Percentiles rank a stretch among this genome's conserved stretches.
phyloP scores from a whole-genome alignment of 2,888 invertebrate genomes.

The Eristalis arbustorum region DNA sequence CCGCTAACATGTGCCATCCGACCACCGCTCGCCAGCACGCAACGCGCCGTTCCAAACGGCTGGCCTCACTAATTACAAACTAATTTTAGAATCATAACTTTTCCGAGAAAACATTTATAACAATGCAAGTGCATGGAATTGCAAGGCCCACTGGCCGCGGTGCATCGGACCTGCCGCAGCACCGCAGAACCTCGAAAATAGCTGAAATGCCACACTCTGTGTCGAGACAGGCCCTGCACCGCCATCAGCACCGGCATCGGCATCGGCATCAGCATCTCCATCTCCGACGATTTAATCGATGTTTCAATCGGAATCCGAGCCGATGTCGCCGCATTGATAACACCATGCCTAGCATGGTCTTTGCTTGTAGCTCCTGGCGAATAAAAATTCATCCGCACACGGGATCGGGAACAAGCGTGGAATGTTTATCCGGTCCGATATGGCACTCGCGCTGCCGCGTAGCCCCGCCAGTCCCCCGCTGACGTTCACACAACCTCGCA shows the following conservation, averaged over 20 bases:
- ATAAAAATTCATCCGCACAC: constrained; percentile 53
- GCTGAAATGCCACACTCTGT: constrained; percentile 64
- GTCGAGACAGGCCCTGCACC: constrained; percentile 59
- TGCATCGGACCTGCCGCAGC: constrained; percentile 4
- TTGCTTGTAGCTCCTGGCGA: constrained; percentile 51
- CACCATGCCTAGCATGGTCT: constrained; percentile 68
- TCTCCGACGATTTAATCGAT: constrained; percentile 65
- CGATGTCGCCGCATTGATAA: constrained; percentile 68
- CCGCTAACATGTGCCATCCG: constrained; percentile 1
- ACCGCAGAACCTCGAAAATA: constrained; percentile 51
- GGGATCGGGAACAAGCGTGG: constrained; percentile 53
- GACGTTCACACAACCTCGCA: constrained; percentile 57
- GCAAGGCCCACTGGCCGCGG: constrained; percentile 2
- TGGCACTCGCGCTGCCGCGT: constrained; percentile 65
- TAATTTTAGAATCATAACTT: constrained; percentile 66
- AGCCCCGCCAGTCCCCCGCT: constrained; percentile 26
- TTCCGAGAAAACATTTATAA: constrained; percentile 66
- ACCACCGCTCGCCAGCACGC: background rate
- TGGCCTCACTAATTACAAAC: constrained; percentile 63
- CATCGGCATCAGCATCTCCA: constrained; percentile 52
- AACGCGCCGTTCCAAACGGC: constrained; percentile 5
- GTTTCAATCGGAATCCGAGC: constrained; percentile 65
- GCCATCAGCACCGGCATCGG: background rate
- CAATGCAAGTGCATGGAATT: constrained; percentile 23
- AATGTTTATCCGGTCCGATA: constrained; percentile 69